Base-by-base conservation (phyloP, 2,797 vertebrate genomes). In the Rhinatrema bivittatum region DNA sequence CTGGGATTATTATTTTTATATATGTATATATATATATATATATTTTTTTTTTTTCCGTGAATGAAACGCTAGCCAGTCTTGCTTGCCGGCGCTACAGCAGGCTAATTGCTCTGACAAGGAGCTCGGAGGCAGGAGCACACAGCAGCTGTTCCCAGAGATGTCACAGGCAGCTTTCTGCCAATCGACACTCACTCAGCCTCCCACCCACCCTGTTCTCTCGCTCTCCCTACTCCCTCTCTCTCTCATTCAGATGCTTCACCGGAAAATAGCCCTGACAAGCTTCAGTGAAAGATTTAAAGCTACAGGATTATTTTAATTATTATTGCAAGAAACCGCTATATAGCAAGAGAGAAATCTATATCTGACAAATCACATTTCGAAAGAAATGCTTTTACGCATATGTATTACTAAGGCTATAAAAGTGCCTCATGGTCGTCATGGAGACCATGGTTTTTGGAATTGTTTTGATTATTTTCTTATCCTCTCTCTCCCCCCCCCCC, bases 111-210 rank as follows among this genome's bases (percentile, higher is more conserved):
- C 68, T 76, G 82, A 83, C 71, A 68, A 75, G 70, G 66, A 57
- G 70, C 70, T 74, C 56, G 37, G 67, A 65, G 72, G 70, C 74
- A 19, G 38, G 44, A 65, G 74, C 73, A 63, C 69, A 72, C 70
- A 65, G 74, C 84, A 84, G 84, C 85, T 84, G 86, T 68, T 86
- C 65, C 50, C 65, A 81, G 66, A 65, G 68, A 74, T 83, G 78
- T 76, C 76, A 87, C 37, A 50, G 53, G 40, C 65, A 70, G 65
- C 77, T 46, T 50, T 78, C 79, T 70, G 70, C 68, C 62, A 76
- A 69, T 50, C 64, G 68, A 62, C 75, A 74, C 57, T 60, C 69
- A 56, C 53, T 59, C 52, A 42, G 42, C 41, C 49, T 50, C 43
- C 48, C 60, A 45, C 55, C 44, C 64, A 58, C 47, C 27, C 43